Evolutionary conservation across 2,797 vertebrate species (phyloP).

Genomic region (Hyperoplus immaculatus): DNA sequence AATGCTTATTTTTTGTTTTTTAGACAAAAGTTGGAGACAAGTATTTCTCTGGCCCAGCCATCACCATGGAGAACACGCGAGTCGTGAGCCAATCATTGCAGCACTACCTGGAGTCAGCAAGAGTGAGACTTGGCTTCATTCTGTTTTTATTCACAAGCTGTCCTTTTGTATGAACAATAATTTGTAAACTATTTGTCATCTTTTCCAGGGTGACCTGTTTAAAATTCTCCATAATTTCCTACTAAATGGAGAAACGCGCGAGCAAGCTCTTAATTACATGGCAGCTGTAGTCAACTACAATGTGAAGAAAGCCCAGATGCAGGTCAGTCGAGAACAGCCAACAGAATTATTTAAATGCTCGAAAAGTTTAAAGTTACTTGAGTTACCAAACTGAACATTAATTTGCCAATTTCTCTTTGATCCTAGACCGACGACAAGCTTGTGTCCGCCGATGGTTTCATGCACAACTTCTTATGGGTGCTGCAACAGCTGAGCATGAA

Average conservation of each 20-base stretch:
- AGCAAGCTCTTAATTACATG: conserved; percentile 96
- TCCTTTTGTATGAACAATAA: not conserved
- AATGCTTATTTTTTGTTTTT: conserved; percentile 33
- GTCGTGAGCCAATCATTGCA: conserved; percentile 98
- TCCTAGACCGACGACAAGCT: conserved; percentile 95
- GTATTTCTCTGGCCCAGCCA: conserved; percentile 98
- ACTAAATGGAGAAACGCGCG: conserved; percentile 96
- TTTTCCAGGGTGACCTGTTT: conserved; percentile 94
- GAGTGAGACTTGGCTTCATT: conserved; percentile 82
- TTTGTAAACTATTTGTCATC: conserved; percentile 9
- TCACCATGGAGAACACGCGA: conserved; percentile 97
- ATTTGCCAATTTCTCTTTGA: conserved; percentile 11
- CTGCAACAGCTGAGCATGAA: conserved; percentile 98
- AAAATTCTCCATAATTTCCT: conserved; percentile 96
- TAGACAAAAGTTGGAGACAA: conserved; percentile 97
- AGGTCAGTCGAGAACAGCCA: conserved; percentile 82
- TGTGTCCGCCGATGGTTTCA: conserved; percentile 98
- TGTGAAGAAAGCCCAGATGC: conserved; percentile 99
- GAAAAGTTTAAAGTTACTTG: not conserved
- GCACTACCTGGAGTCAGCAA: conserved; percentile 96
- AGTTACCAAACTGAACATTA: not conserved
- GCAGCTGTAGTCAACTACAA: conserved; percentile 96
- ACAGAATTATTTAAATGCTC: not conserved
- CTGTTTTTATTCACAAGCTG: not conserved
- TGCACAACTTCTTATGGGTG: conserved; percentile 99